Conservation (phyloP, 2,888 invertebrate genomes). For the Thymelicus sylvestris region DNA sequence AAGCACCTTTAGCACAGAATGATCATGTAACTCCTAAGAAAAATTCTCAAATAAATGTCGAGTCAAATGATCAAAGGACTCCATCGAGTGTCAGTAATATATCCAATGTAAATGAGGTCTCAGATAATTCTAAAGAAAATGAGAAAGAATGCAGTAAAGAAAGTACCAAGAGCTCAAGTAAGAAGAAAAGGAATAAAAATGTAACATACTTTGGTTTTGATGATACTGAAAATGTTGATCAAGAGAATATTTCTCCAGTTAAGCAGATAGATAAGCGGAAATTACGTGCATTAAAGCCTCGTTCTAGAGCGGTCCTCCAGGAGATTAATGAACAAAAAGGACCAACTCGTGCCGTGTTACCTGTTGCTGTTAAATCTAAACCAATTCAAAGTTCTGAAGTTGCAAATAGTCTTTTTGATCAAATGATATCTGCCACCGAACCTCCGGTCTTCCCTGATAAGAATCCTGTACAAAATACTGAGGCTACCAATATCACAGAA, state of each 20-base stretch:
- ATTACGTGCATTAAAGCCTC: constrained; percentile 54
- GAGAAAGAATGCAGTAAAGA: constrained; percentile 41
- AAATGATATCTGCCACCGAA: constrained; percentile 61
- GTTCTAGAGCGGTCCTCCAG: constrained; percentile 60
- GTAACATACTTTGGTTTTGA: constrained; percentile 78
- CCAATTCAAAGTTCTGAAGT: constrained; percentile 54
- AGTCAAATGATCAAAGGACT: constrained; percentile 24
- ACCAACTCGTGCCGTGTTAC: constrained; percentile 60
- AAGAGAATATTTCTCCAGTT: constrained; percentile 71
- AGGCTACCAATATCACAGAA: constrained; percentile 51
- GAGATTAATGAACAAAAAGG: constrained; percentile 62
- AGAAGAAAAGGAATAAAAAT: constrained; percentile 54
- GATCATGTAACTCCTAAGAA: constrained; percentile 41
- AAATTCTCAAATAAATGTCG: constrained; percentile 37
- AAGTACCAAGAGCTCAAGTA: constrained; percentile 49
- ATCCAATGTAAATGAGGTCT: constrained; percentile 41
- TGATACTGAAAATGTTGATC: constrained; percentile 65
- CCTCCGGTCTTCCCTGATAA: constrained; percentile 61
- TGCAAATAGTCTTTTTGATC: constrained; percentile 61
- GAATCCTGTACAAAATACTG: constrained; percentile 42
- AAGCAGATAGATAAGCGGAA: constrained; percentile 54
- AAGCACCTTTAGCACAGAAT: constrained; percentile 11
- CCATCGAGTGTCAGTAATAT: constrained; percentile 30
- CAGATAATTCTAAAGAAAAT: constrained; percentile 49
- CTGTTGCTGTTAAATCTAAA: constrained; percentile 60